Evolutionary conservation across 30 jellyfish, hydroid and myxozoan genomes (phyloP).

Genomic region (Phacellophora camtschatica): DNA sequence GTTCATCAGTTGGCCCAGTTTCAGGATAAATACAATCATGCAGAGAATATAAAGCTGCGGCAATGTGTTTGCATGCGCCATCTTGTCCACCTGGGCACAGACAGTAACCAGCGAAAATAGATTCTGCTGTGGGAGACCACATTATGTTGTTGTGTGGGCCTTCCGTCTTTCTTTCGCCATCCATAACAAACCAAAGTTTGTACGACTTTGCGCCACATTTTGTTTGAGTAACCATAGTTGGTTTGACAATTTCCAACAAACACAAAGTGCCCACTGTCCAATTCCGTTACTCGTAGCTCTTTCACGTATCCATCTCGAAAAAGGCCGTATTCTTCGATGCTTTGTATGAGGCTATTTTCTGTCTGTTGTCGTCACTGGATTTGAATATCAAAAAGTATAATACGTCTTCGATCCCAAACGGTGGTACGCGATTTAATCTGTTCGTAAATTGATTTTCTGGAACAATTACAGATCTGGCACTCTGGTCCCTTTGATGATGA

Average conservation of each 20-base stretch:
- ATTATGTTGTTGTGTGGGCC: conserved; percentile 37
- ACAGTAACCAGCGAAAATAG: conserved; percentile 38
- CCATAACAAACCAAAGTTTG: conserved; percentile 37
- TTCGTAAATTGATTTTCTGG: conserved; percentile 55
- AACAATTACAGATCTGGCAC: conserved; percentile 58
- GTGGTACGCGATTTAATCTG: conserved; percentile 45
- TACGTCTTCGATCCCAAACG: conserved; percentile 44
- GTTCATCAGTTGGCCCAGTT: conserved; percentile 59
- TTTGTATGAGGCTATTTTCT: conserved; percentile 6
- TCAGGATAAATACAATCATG: conserved; percentile 59
- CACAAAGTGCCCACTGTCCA: conserved; percentile 44
- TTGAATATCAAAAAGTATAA: conserved; percentile 33
- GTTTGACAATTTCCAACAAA: conserved; percentile 44
- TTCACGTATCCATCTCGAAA: not conserved
- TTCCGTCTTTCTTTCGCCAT: conserved; percentile 29
- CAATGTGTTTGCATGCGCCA: conserved; percentile 67
- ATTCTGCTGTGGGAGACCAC: conserved; percentile 67
- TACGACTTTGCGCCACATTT: conserved; percentile 30
- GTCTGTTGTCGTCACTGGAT: conserved; percentile 56
- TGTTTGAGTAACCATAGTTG: conserved; percentile 32
- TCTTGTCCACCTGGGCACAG: conserved; percentile 62
- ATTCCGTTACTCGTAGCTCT: not conserved
- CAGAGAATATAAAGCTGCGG: conserved; percentile 62
- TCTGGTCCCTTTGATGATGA: conserved; percentile 35
- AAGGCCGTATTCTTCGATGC: not conserved